Conservation (phyloP, 2,797 vertebrate genomes). For the Sebastes paucispinis region DNA sequence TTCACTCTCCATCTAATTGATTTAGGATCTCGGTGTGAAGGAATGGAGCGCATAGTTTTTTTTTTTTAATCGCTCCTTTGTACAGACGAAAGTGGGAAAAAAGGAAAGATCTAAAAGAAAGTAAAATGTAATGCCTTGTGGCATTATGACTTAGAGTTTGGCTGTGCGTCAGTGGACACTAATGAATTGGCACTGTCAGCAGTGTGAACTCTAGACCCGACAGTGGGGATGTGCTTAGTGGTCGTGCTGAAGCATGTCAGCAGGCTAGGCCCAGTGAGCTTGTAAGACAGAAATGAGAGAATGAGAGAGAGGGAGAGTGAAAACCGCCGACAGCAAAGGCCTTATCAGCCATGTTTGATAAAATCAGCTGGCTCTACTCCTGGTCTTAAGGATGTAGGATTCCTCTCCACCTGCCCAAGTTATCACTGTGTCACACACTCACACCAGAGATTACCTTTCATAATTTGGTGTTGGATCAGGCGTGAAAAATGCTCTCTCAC, state of each 20-base stretch:
- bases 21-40: constrained; percentile 35
- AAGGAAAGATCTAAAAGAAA: constrained; percentile 7
- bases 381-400: constrained; percentile 47
- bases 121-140: constrained; percentile 61
- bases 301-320: not conserved
- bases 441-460: constrained; percentile 55
- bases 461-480: constrained; percentile 52
- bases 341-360: constrained; percentile 57
- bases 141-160: constrained; percentile 64
- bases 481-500: constrained; percentile 33
- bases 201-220: constrained; percentile 64
- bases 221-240: constrained; percentile 67
- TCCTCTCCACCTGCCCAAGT: constrained; percentile 56
- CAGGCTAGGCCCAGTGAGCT: constrained; percentile 48
- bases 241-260: constrained; percentile 71
- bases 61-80: constrained; percentile 36
- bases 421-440: constrained; percentile 64
- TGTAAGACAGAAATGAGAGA: not conserved
- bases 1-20: constrained; percentile 48
- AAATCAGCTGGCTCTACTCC: constrained; percentile 51
- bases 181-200: constrained; percentile 79
- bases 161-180: constrained; percentile 75
- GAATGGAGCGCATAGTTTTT: constrained; percentile 13
- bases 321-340: constrained; percentile 20
- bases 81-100: constrained; percentile 8